Percentiles rank a stretch among this genome's conserved stretches.
Conservation (phyloP, 1,140 invertebrate species). For the Eupeodes corollae region DNA sequence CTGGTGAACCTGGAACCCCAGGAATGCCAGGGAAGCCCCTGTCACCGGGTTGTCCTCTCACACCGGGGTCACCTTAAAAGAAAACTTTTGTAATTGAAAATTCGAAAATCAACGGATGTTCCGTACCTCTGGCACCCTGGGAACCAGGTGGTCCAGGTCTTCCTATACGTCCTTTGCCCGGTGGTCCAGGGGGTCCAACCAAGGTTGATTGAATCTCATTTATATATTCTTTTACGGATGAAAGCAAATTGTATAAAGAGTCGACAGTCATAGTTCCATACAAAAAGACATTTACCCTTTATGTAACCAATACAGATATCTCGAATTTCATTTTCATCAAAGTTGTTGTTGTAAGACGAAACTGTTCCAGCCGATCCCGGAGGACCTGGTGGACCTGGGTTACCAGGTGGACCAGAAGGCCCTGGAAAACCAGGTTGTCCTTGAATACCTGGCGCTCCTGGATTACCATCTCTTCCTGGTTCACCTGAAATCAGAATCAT, state of each 20-base stretch:
- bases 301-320: slow-evolving; percentile 13
- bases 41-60: slow-evolving; percentile 10
- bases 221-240: slow-evolving; percentile 12
- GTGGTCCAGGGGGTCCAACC: slow-evolving; percentile 20
- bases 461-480: slow-evolving; percentile 14
- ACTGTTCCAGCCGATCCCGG: slow-evolving; percentile 46
- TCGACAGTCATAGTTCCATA: neutral
- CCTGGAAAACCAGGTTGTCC: slow-evolving; percentile 24
- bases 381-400: slow-evolving; percentile 44
- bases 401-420: slow-evolving; percentile 7
- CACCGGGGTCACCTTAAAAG: slow-evolving; percentile 15
- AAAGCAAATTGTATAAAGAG: neutral
- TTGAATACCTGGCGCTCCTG: slow-evolving; percentile 27
- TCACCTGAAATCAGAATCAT: slow-evolving; percentile 14
- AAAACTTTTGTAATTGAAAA: neutral
- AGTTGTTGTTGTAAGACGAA: slow-evolving; percentile 41
- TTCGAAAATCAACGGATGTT: too few species aligned
- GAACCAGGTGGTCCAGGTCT: slow-evolving; percentile 13
- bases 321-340: slow-evolving; percentile 10
- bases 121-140: slow-evolving; percentile 9
- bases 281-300: slow-evolving; percentile 2
- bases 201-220: slow-evolving; percentile 6
- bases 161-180: slow-evolving; percentile 10
- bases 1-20: slow-evolving; percentile 39
- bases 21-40: slow-evolving; percentile 28